phyloP scores from a whole-genome alignment of 2,888 invertebrate genomes.

The Euzophera pinguis region DNA sequence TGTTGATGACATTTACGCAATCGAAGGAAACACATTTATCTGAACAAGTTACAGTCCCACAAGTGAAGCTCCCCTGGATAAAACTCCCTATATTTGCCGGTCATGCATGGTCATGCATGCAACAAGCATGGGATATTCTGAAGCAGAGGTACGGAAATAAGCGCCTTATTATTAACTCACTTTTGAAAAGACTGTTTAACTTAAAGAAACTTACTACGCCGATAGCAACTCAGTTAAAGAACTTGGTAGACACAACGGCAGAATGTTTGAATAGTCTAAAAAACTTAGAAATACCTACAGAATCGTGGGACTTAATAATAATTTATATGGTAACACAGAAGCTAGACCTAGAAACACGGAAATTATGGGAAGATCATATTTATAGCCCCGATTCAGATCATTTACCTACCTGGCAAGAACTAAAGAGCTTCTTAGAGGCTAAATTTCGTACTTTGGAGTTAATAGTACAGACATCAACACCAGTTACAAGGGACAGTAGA shows the following conservation, averaged over 20 bases:
- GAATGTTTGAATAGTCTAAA: conserved; percentile 26
- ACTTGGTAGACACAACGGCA: conserved; percentile 24
- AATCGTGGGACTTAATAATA: conserved; percentile 27
- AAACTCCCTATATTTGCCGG: conserved; percentile 18
- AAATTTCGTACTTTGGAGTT: conserved; percentile 29
- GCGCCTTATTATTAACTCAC: conserved; percentile 20
- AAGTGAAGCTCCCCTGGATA: conserved; percentile 20
- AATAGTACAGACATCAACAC: conserved; percentile 6
- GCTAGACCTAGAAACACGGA: conserved; percentile 25
- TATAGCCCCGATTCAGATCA: conserved; percentile 17
- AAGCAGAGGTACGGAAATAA: conserved; percentile 23
- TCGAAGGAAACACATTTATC: background rate
- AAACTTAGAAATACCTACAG: conserved; percentile 20
- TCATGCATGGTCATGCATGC: conserved; percentile 17
- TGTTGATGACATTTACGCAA: background rate
- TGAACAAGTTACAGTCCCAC: background rate
- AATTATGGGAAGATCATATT: conserved; percentile 21
- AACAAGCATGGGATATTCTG: conserved; percentile 20
- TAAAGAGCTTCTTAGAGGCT: conserved; percentile 24
- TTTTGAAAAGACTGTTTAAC: conserved; percentile 22
- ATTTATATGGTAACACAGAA: conserved; percentile 27
- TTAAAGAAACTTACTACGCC: conserved; percentile 20
- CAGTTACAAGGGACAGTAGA: background rate
- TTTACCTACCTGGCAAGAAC: conserved; percentile 20
- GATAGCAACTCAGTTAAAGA: conserved; percentile 22